phyloP scores from a whole-genome alignment of 2,113 vertebrate genomes.

The Pachyramphus minor region DNA sequence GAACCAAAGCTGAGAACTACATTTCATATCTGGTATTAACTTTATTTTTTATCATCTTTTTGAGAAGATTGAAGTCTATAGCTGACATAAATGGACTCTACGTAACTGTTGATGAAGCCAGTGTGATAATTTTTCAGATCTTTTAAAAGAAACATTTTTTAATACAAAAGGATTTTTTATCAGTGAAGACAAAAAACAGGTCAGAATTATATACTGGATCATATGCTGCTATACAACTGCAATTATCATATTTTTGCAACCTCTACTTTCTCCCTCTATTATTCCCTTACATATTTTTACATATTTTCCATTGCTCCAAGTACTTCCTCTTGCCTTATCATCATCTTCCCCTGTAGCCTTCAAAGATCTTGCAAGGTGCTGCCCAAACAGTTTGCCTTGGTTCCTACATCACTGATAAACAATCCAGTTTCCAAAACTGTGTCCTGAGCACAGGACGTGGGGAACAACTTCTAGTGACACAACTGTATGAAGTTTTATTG shows the following conservation, averaged over 20 bases:
- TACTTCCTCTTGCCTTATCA: background rate
- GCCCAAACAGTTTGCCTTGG: background rate
- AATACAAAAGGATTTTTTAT: background rate
- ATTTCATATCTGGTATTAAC: accelerated
- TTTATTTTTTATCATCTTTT: background rate
- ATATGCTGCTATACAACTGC: background rate
- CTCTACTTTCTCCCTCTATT: background rate
- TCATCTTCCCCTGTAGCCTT: background rate
- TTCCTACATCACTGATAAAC: background rate
- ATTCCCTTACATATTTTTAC: background rate
- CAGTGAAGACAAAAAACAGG: background rate
- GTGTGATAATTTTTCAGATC: background rate
- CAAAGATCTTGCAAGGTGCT: background rate
- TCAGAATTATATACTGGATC: background rate
- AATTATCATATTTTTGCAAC: background rate
- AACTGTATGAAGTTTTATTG: background rate
- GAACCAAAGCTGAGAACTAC: background rate
- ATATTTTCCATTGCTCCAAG: background rate
- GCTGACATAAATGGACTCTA: background rate
- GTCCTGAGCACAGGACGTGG: accelerated
- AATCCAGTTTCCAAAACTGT: background rate
- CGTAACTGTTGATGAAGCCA: background rate
- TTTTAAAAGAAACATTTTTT: background rate
- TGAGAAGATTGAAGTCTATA: background rate
- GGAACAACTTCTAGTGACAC: background rate